These are phyloP conservation scores for Mesoclemmys tuberculata DNA, from an alignment of 2,113 vertebrate genomes.

Conservation along the genomic window DNA sequence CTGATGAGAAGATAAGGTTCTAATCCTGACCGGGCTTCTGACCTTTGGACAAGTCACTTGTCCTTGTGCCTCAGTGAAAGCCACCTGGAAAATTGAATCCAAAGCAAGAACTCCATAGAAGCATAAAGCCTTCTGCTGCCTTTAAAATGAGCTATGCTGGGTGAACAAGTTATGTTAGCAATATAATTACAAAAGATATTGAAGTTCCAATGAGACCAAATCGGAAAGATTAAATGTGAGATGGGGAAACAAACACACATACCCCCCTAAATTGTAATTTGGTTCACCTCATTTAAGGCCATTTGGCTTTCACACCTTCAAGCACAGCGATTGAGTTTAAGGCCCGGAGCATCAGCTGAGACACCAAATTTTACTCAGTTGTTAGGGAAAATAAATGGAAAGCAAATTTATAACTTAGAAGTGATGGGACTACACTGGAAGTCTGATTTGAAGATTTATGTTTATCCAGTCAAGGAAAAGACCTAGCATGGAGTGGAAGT, in stretches of 20 bases:
- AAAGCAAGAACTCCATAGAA: conserved; percentile 2
- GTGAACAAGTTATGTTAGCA: neutral
- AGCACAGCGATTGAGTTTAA: neutral
- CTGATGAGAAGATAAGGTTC: conserved; percentile 28
- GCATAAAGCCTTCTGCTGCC: neutral
- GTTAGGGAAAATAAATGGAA: neutral
- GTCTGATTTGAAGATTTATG: neutral
- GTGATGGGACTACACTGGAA: neutral
- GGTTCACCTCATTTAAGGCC: neutral
- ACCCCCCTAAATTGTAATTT: neutral
- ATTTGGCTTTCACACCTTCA: neutral
- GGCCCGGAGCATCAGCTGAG: neutral
- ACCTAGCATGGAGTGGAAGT: neutral
- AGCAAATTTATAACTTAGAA: neutral
- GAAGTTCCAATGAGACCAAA: neutral
- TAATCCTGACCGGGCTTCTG: conserved; percentile 32
- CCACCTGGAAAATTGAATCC: conserved; percentile 14
- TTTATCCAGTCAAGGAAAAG: neutral
- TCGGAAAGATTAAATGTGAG: neutral
- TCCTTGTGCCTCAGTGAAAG: neutral
- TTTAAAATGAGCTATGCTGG: neutral
- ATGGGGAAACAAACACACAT: neutral
- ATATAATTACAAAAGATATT: neutral
- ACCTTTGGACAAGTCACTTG: conserved; percentile 33
- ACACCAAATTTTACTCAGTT: fast-evolving